Conservation (phyloP, 92 coral and sea anemone species). For the Ricordea florida region DNA sequence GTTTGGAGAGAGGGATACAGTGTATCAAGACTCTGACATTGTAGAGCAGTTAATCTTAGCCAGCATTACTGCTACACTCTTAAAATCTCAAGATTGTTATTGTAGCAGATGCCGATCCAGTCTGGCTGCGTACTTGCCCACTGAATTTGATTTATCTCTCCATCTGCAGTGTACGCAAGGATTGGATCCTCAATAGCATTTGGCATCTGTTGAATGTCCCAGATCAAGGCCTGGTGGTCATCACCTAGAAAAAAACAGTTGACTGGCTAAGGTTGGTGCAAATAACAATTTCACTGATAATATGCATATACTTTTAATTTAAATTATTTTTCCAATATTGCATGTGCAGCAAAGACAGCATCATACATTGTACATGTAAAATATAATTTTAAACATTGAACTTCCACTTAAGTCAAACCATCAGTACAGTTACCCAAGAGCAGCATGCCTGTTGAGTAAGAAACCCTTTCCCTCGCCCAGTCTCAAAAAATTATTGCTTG, state of each 20-base stretch:
- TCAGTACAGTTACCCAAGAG: no score
- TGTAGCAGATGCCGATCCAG: conserved; percentile 98
- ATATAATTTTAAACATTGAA: no score
- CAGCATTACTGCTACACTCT: conserved; percentile 70
- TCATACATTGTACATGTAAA: no score
- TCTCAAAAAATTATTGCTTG: no score
- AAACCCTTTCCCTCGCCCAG: no score
- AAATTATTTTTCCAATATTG: no score
- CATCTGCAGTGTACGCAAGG: conserved; percentile 96
- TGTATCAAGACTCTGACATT: no score
- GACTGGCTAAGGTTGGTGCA: background rate
- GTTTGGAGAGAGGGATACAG: no score
- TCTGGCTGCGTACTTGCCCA: conserved; percentile 99
- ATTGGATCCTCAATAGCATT: conserved; percentile 99
- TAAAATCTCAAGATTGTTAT: conserved; percentile 89
- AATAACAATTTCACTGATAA: background rate
- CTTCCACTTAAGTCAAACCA: no score
- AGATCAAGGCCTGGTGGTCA: conserved; percentile 96
- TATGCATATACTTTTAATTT: no score
- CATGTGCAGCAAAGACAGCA: no score
- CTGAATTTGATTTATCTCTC: conserved; percentile 97
- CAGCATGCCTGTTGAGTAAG: no score
- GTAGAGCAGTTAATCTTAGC: background rate
- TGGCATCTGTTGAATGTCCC: conserved; percentile 99
- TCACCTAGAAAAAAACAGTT: conserved; percentile 57